These are phyloP conservation scores for Rachycentron canadum DNA, from an alignment of 2,797 vertebrate genomes.

Conservation along the genomic window DNA sequence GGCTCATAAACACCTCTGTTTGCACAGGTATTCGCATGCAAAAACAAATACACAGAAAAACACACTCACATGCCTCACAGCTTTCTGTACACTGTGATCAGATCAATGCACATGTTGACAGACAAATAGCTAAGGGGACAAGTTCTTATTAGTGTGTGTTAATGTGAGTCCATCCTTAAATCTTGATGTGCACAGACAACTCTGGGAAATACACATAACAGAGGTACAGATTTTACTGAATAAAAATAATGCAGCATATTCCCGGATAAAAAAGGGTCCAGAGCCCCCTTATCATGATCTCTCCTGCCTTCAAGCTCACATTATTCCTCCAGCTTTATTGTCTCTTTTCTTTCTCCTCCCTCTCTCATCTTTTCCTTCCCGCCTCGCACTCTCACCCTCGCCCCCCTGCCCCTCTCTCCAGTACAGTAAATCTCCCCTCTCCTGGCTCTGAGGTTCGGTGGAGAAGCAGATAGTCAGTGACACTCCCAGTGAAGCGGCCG, in stretches of 20 bases:
- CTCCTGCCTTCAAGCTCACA: slow-evolving; percentile 29
- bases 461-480: slow-evolving; percentile 55
- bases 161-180: slow-evolving; percentile 8
- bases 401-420: slow-evolving; percentile 14
- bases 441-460: slow-evolving; percentile 32
- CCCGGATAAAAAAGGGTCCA: slow-evolving; percentile 40
- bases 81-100: slow-evolving; percentile 23
- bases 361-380: slow-evolving; percentile 2
- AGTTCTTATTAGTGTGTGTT: slow-evolving; percentile 14
- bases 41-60: slow-evolving; percentile 16
- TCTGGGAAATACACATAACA: background rate
- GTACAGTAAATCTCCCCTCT: slow-evolving; percentile 45
- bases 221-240: background rate
- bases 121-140: slow-evolving; percentile 22
- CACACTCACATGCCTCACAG: slow-evolving; percentile 13
- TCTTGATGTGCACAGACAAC: slow-evolving; percentile 17
- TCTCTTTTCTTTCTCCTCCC: slow-evolving; percentile 21
- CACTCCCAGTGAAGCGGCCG: slow-evolving; percentile 38
- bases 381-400: background rate
- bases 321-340: slow-evolving; percentile 19
- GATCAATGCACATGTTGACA: slow-evolving; percentile 49
- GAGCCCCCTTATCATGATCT: background rate
- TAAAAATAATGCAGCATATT: slow-evolving; percentile 16
- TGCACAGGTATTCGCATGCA: background rate
- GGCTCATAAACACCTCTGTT: background rate